Percentiles rank a stretch among this genome's conserved stretches.
These are phyloP conservation scores for Erebia ligea DNA, from an alignment of 2,888 invertebrate species.

Conservation along the genomic window DNA sequence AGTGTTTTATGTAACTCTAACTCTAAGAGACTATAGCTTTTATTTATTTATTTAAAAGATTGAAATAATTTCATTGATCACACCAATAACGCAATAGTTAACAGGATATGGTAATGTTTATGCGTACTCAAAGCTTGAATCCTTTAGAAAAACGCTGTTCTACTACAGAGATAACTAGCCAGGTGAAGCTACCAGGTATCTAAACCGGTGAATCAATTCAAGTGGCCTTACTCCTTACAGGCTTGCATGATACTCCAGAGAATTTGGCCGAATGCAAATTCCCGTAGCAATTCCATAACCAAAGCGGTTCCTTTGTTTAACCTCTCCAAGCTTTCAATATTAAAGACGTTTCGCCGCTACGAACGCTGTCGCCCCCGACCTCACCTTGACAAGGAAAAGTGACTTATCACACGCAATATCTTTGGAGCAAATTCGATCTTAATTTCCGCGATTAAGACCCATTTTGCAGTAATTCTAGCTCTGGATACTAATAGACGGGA, in stretches of 20 bases:
- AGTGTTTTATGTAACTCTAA: too few relatives aligned
- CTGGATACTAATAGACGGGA: slow-evolving; percentile 24
- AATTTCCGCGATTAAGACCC: slow-evolving; percentile 48
- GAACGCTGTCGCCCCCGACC: slow-evolving; percentile 51
- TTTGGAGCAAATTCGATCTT: slow-evolving; percentile 57
- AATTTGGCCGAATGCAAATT: slow-evolving; percentile 41
- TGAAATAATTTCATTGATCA: too few relatives aligned
- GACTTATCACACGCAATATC: slow-evolving; percentile 47
- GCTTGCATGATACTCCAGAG: slow-evolving; percentile 27
- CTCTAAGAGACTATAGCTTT: too few relatives aligned
- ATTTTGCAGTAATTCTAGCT: slow-evolving; percentile 24
- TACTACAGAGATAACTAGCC: background rate
- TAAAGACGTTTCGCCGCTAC: slow-evolving; percentile 62
- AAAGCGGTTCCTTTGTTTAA: slow-evolving; percentile 48
- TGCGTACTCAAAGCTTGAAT: background rate
- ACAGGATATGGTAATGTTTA: background rate
- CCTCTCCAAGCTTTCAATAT: slow-evolving; percentile 62
- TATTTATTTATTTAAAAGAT: too few relatives aligned
- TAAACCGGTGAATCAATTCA: slow-evolving; percentile 9
- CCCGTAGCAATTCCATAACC: slow-evolving; percentile 42
- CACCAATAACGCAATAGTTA: too few relatives aligned
- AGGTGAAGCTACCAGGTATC: background rate
- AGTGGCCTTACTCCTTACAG: slow-evolving; percentile 22
- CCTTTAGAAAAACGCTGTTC: background rate
- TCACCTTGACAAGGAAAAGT: slow-evolving; percentile 46